Evolutionary conservation across 92 coral and sea anemone species (phyloP), one percentile per base, ranked within the genome.

Genomic region (Epizoanthus ramosus): DNA sequence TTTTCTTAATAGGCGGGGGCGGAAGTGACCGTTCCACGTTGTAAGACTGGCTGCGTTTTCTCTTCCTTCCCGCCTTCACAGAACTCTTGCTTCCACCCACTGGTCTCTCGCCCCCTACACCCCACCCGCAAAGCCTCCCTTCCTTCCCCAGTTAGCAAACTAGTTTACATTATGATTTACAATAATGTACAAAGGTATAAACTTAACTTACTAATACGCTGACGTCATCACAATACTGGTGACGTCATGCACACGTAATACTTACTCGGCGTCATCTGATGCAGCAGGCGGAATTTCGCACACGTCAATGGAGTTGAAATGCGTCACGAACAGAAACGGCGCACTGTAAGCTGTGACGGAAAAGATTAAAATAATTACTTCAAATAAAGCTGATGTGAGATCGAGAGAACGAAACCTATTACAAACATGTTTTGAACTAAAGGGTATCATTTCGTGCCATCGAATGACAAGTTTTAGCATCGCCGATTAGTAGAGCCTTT

Each of bases 241-340:
- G 17, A 8, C 54, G 16, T 50, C 54, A 50, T 12, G 54, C 14
- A 50, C 54, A 50, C 54, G 16, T 50, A 10, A 28, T 50, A 79
- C 94, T 90, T 90, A 96, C 98, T 90, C 84, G 0, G 92, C 84
- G 57, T 88, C 86, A 33, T 93, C 90, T 3, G 94, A 83, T 6
- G 83, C 60, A n/a, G 84, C 81, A 25, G 92, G 71, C 10, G 99
- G 98, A 39, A 97, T 90, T 73, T 97, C 94, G 76, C 99, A 97
- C 60, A 97, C 98, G 68, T 94, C 98, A 68, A 97, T 88, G 54
- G 99, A 97, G 76, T 97, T 93, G 94, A 93, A 97, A 79, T 97
- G 99, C 25, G 98, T 92, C 74, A 97, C 97, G 81, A 88, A 97
- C 77, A 97, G 89, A 87, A 92, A 97, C 31, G 99, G 99, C 41